Conservation (phyloP, 2,113 vertebrate species). For the Myrmophylax atrothorax region DNA sequence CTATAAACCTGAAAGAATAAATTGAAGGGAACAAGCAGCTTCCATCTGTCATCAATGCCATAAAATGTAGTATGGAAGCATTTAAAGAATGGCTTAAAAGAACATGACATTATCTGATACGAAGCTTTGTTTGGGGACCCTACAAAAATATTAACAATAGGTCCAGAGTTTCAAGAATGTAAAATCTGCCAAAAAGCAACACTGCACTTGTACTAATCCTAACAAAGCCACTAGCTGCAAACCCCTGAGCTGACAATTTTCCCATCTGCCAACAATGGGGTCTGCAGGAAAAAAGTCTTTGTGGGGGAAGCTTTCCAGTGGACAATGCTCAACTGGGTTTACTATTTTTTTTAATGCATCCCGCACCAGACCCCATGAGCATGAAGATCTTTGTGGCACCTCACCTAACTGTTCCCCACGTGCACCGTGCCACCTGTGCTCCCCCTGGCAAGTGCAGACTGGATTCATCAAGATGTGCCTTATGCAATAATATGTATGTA, state of each 20-base stretch:
- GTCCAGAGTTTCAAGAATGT: not conserved
- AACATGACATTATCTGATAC: not conserved
- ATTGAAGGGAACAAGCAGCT: not conserved
- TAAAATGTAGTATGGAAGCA: not conserved
- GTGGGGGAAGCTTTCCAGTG: not conserved
- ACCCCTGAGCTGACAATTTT: not conserved
- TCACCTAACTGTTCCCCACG: fast-evolving
- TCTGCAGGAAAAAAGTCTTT: not conserved
- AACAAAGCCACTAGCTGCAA: not conserved
- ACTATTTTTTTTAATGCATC: not conserved
- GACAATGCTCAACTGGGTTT: fast-evolving
- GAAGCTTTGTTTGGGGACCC: not conserved
- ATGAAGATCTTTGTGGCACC: not conserved
- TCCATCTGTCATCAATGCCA: not conserved
- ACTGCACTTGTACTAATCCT: not conserved
- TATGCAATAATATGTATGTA: not conserved
- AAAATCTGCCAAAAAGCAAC: not conserved
- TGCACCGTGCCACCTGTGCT: not conserved
- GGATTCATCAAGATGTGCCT: not conserved
- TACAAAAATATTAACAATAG: not conserved
- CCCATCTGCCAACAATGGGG: not conserved
- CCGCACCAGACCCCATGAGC: not conserved
- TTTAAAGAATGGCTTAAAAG: not conserved
- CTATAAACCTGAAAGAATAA: not conserved
- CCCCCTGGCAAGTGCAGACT: not conserved